Conservation (phyloP, 2,797 vertebrate species). For the Melanotaenia pygmaea region DNA sequence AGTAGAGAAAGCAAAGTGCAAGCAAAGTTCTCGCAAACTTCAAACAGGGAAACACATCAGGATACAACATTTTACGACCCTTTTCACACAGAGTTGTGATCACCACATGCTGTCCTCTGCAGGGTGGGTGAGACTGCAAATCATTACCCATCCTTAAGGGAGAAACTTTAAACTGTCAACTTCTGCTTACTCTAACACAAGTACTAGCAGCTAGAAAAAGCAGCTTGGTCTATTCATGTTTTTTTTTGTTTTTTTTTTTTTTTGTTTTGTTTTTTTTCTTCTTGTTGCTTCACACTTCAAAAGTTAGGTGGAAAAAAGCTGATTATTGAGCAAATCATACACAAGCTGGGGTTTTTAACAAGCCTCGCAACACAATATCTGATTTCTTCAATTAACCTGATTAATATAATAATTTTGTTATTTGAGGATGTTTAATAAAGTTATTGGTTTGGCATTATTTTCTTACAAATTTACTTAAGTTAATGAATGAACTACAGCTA, state of each 20-base stretch:
- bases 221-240: background rate
- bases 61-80: too few relatives aligned
- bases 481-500: too few relatives aligned
- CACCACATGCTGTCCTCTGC: too few relatives aligned
- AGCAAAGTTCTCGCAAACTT: too few relatives aligned
- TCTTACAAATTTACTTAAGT: too few relatives aligned
- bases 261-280: background rate
- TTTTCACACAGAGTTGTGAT: too few relatives aligned
- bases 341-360: constrained; percentile 21
- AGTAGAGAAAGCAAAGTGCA: too few relatives aligned
- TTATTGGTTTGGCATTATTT: background rate
- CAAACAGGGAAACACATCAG: too few relatives aligned
- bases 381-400: constrained; percentile 48
- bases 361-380: constrained; percentile 36
- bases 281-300: background rate
- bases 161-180: too few relatives aligned
- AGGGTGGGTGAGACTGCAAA: too few relatives aligned
- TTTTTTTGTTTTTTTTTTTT: background rate
- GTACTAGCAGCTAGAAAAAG: background rate
- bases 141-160: too few relatives aligned
- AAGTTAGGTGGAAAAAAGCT: constrained; percentile 5
- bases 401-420: constrained; percentile 42
- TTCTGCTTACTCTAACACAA: too few relatives aligned
- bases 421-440: constrained; percentile 24
- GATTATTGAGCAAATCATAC: constrained; percentile 46